phyloP scores from a whole-genome alignment of 1,140 invertebrate species.

The Meloidogyne floridensis region DNA sequence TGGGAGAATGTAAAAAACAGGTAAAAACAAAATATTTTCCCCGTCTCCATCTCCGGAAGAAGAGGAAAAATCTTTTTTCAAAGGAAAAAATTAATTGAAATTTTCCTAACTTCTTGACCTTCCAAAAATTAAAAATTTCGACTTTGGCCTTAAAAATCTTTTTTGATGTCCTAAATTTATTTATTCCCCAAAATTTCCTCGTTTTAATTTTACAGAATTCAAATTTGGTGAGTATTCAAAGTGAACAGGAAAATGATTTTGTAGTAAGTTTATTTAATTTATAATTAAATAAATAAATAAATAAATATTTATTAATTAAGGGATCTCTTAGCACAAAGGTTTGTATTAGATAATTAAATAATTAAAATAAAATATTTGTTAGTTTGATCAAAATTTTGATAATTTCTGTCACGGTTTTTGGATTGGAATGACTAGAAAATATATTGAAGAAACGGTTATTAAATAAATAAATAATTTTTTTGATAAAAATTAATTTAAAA shows the following conservation, averaged over 20 bases:
- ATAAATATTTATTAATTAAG: neutral
- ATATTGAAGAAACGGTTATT: neutral
- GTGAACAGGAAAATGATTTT: constrained; percentile 6
- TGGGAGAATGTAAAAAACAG: constrained; percentile 7
- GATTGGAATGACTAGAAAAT: neutral
- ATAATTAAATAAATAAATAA: neutral
- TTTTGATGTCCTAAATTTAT: no score
- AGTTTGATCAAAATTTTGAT: constrained; percentile 7
- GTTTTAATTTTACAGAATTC: neutral
- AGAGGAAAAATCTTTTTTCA: no score
- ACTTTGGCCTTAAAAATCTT: no score
- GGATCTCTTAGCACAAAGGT: constrained; percentile 11
- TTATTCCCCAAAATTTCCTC: no score
- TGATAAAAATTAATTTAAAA: neutral
- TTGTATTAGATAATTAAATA: neutral
- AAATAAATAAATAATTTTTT: neutral
- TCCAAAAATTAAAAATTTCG: no score
- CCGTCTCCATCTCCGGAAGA: no score
- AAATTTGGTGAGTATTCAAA: neutral
- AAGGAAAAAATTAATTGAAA: no score
- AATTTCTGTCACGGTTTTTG: neutral
- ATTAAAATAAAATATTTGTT: constrained; percentile 3
- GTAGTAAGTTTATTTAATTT: neutral
- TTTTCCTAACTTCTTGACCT: no score
- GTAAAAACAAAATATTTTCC: neutral